Percentiles rank a stretch among this genome's conserved stretches.
These are phyloP conservation scores for Balaeniceps rex DNA, from an alignment of 2,113 vertebrate genomes.

Conservation along the genomic window DNA sequence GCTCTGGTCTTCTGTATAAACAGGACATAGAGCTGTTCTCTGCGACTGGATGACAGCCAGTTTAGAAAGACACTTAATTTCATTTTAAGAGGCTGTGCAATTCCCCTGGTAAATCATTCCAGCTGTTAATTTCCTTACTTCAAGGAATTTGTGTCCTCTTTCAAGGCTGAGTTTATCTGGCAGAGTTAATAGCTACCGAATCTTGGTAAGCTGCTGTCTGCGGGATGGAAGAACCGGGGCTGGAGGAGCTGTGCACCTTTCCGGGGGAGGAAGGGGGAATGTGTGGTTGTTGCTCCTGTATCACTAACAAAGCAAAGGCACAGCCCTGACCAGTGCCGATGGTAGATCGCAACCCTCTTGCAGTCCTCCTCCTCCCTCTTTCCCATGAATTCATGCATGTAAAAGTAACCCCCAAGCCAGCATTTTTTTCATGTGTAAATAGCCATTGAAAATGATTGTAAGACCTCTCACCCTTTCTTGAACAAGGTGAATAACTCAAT, in stretches of 20 bases:
- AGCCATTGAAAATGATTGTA: neutral
- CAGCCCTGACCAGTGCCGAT: neutral
- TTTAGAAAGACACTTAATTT: neutral
- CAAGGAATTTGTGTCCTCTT: neutral
- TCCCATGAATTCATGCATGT: neutral
- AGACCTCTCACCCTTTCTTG: neutral
- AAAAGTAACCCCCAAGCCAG: neutral
- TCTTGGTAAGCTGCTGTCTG: neutral
- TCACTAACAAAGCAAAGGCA: neutral
- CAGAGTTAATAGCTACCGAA: neutral
- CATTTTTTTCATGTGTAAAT: rapidly evolving
- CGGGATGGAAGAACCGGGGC: neutral
- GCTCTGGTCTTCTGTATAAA: neutral
- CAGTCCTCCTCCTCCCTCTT: neutral
- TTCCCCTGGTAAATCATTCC: constrained; percentile 8
- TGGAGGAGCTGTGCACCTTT: neutral
- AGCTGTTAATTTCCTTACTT: constrained; percentile 32
- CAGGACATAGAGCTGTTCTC: neutral
- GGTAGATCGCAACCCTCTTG: neutral
- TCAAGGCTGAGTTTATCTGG: neutral
- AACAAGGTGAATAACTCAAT: neutral
- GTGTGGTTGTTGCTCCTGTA: neutral
- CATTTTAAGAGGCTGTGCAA: neutral
- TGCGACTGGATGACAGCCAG: neutral
- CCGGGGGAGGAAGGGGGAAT: neutral